Base-by-base conservation (phyloP, 1,140 invertebrate species). In the Mactra quadrangularis region DNA sequence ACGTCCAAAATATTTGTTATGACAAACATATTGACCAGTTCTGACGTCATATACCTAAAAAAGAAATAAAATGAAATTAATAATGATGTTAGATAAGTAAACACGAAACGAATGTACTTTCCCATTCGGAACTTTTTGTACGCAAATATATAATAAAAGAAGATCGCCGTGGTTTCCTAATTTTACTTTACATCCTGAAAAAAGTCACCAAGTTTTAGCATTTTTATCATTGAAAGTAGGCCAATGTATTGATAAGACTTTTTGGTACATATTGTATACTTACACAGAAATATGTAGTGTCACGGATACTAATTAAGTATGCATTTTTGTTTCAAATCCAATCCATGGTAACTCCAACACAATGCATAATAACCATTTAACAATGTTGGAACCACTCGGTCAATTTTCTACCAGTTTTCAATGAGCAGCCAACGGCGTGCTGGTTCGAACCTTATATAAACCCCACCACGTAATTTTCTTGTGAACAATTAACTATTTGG, bases 1-100 rank as follows among this genome's bases (percentile, higher is more conserved):
- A n/a, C 79, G 70, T 22, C 79, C 79, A 33, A 52, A 52, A 33
- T 82, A 82, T 52, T 82, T 82, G 52, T 82, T 70, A 60, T 47
- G 79, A 29, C 62, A 82, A 33, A 57, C 47, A 41, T 82, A 82
- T 9, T 17, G 22, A 1, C 50, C 13, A 3, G 38, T 29, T 2
- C 19, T 70, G 4, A 17, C 3, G 17, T 82, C 25, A 31, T 62
- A 82, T 25, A 52, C 68, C 79, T 82, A 45, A 35, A 60, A 71
- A 53, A 47, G 31, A 15, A 27, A n/a, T 25, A 76, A 45, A 35
- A 27, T 27, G 17, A 45, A 13, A 38, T 38, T 68, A n/a, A 38
- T 22, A 3, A 19, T n/a, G 15, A 41, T 38, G n/a, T 15, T 17
- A 38, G 1, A 11, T 68, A 3, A 33, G 19, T 17, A 68, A 22